Percentiles rank a stretch among this genome's conserved stretches.
Conservation (phyloP, 2,888 invertebrate genomes). For the Perizoma affinitatum region DNA sequence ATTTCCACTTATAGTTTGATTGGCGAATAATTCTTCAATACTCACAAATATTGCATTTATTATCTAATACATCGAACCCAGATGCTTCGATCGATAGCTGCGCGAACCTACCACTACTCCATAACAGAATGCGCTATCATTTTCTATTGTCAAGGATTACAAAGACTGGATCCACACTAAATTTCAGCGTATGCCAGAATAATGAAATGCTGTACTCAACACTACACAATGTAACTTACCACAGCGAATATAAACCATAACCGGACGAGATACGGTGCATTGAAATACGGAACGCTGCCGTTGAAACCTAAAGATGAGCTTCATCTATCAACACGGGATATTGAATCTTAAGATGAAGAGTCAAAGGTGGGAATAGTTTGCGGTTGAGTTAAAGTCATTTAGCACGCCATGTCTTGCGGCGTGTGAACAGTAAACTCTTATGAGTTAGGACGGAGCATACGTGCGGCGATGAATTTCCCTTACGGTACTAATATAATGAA, state of each 20-base stretch:
- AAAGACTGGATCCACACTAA: conserved; percentile 28
- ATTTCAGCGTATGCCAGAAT: conserved; percentile 30
- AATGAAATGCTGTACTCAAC: conserved; percentile 34
- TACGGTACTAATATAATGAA: conserved; percentile 16
- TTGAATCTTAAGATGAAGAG: conserved; percentile 13
- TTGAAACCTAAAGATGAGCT: conserved; percentile 6
- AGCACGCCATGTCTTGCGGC: conserved; percentile 35
- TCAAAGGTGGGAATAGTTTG: conserved; percentile 14
- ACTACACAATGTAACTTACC: conserved; percentile 15
- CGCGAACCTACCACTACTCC: not conserved
- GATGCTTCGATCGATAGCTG: not conserved
- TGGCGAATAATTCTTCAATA: no score
- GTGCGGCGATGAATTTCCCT: conserved; percentile 31
- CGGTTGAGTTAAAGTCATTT: conserved; percentile 30
- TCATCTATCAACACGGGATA: conserved; percentile 1
- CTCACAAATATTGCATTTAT: no score
- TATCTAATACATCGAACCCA: no score
- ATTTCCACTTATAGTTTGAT: no score
- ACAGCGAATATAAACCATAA: conserved; percentile 16
- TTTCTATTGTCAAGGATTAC: conserved; percentile 25
- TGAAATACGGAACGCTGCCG: not conserved
- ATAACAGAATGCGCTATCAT: conserved; percentile 1
- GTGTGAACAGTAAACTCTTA: conserved; percentile 35
- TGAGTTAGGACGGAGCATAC: conserved; percentile 29
- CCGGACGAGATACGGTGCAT: conserved; percentile 10